These are phyloP conservation scores for Conops quadrifasciatus DNA, from an alignment of 2,888 invertebrate genomes.

Conservation along the genomic window DNA sequence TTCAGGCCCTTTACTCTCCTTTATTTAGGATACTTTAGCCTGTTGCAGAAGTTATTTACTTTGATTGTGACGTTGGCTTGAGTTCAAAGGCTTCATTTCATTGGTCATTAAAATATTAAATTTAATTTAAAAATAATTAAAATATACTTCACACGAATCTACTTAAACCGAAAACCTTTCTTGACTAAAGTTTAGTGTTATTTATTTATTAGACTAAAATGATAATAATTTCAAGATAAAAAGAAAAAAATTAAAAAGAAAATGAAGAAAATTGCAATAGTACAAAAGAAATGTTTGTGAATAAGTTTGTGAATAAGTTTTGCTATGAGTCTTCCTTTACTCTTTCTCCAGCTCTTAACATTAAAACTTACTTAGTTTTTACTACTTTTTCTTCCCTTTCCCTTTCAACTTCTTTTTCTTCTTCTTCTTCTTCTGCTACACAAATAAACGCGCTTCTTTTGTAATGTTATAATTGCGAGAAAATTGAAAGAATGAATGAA, in stretches of 20 bases:
- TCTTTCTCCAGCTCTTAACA: neutral
- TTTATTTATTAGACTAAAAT: conserved; percentile 4
- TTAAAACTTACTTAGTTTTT: too few relatives aligned
- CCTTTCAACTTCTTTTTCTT: neutral
- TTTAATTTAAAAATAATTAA: too few relatives aligned
- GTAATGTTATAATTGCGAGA: neutral
- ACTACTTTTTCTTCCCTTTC: neutral
- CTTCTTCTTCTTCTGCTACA: neutral
- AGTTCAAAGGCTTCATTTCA: too few relatives aligned
- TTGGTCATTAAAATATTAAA: too few relatives aligned
- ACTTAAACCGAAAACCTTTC: too few relatives aligned
- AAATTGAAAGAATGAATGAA: neutral
- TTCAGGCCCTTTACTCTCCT: too few relatives aligned
- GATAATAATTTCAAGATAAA: neutral
- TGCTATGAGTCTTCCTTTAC: neutral
- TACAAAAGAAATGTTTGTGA: neutral
- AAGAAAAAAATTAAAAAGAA: neutral
- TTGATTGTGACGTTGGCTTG: too few relatives aligned
- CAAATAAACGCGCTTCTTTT: neutral
- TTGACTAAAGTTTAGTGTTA: neutral
- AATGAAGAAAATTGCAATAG: neutral
- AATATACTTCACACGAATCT: too few relatives aligned
- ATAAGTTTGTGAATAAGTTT: neutral
- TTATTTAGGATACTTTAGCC: too few relatives aligned
- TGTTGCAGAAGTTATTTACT: too few relatives aligned